Evolutionary conservation across 2,797 vertebrate species (phyloP), one percentile per base, ranked within the genome.

Genomic region (Myoxocephalus aenaeus): DNA sequence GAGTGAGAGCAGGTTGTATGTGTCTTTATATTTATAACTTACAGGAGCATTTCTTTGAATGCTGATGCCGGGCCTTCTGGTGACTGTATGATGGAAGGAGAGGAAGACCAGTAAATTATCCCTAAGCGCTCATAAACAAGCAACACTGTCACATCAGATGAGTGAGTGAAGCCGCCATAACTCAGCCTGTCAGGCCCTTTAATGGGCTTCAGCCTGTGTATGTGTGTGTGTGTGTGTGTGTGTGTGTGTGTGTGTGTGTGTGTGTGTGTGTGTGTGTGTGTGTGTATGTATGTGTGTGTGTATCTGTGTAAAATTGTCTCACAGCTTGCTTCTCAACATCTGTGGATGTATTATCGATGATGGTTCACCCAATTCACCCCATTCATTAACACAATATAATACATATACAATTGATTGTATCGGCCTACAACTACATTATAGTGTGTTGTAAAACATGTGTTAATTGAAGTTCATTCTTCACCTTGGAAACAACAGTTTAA

Each of bases 91-190:
- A 85, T 80, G 53, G 82, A 84, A 70, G 48, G 61, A 61, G 70
- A 65, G 62, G 68, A 59, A 57, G 53, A 50, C 40, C 57, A 73
- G 72, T 86, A 86, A 89, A 86, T 85, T 85, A 63, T 75, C 77
- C 79, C 77, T 79, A 79, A 86, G 79, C 53, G 63, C 79, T 86
- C 80, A 89, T 87, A 92, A 89, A 83, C 77, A 66, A 73, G 72
- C 73, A 80, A 81, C 81, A 81, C 83, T 88, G 87, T 90, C 90
- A 89, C 68, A 80, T 78, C 67, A 70, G 72, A 88, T 82, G 82
- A 91, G 75, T 80, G 77, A 83, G 69, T 79, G 82, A 86, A 82
- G 58, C 56, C n/a, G 71, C 72, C 42, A 14, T 89, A 87, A 87
- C 78, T 88, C 85, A 79, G 75, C 66, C 64, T 87, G 88, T 83